Evolutionary conservation across 2,888 invertebrate species (phyloP), one percentile per base, ranked within the genome.

Genomic region (Ophonus ardosiacus): DNA sequence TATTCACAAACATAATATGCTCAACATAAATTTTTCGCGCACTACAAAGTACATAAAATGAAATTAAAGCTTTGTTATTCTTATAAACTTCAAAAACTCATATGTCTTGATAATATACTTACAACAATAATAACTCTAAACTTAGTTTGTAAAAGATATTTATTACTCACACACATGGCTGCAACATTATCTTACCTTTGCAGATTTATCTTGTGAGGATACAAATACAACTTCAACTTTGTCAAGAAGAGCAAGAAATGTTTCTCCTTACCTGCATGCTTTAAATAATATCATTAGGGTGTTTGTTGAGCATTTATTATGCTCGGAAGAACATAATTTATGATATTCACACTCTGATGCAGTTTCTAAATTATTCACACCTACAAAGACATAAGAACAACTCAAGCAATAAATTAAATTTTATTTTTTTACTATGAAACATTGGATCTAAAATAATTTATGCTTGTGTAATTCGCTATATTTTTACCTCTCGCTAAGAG

Each of bases 81-180:
- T 40, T 40, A 7, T 15, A n/a, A 51, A 74, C 71, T 74, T 74
- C 43, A 74, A 74, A 74, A 74, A 74, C 43, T 74, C 51, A 17
- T 74, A 74, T 40, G 40, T 71, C 40, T 38, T 71, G 43, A 71
- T 71, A 68, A n/a, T n/a, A 71, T 71, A 40, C 8, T 43, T 74
- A 74, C 43, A 74, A 74, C 71, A 74, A 74, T 74, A 74, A 74
- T 74, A 74, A 74, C 51, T 43, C 43, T 10, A 74, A 74, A 74
- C 71, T 74, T 74, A 21, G 71, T 74, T 18, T 43, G 71, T 74
- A 74, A 43, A 74, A 74, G 17, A 43, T 43, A 74, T 74, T 74
- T 74, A 74, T 74, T 74, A 43, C 71, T 74, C 18, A 74, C 71
- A 43, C 43, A 74, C 43, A 74, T 43, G 71, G 71, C 18, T 74